Evolutionary conservation across 2,113 vertebrate species (phyloP).

Genomic region (Melanerpes aurifrons): DNA sequence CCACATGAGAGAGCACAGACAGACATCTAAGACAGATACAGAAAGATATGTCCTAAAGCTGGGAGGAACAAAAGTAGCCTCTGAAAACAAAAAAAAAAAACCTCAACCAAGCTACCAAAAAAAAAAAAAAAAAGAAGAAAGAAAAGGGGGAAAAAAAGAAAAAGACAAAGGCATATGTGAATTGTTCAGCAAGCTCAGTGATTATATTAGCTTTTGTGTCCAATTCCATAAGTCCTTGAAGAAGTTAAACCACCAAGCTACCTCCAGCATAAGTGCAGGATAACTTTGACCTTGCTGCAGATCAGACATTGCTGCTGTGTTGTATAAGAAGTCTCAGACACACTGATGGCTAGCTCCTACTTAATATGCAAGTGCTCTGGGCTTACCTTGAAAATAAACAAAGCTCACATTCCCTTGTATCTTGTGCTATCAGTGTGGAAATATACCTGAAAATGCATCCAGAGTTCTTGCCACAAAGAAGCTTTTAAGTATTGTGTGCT

Average conservation of each 20-base stretch:
- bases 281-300: not conserved
- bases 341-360: not conserved
- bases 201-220: not conserved
- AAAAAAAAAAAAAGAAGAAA: no score
- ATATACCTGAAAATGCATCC: not conserved
- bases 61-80: not conserved
- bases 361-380: not conserved
- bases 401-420: not conserved
- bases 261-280: not conserved
- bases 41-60: not conserved
- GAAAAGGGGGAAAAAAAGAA: no score
- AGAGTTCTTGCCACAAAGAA: not conserved
- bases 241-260: not conserved
- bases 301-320: not conserved
- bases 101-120: not conserved
- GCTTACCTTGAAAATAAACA: not conserved
- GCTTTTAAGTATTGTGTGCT: accelerated
- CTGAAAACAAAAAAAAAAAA: not conserved
- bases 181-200: not conserved
- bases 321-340: not conserved
- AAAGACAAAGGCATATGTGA: not conserved
- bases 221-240: not conserved
- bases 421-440: not conserved
- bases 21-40: not conserved
- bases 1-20: not conserved